Percentiles rank a stretch among this genome's conserved stretches.
phyloP scores from a whole-genome alignment of 92 coral and sea anemone species.

The Siderastrea radians region DNA sequence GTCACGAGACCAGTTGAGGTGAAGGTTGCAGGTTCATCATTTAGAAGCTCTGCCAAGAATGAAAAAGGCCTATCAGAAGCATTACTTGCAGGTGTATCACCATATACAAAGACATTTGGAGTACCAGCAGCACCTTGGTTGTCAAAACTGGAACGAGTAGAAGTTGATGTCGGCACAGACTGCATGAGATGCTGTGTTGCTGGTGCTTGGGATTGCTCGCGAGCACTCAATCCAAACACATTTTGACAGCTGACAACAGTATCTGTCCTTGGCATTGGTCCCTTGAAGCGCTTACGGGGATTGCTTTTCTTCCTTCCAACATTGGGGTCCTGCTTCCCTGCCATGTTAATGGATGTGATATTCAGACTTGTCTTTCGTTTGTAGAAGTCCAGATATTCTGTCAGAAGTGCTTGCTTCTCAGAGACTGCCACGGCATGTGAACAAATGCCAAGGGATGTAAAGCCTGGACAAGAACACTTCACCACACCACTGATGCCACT shows the following conservation, averaged over 20 bases:
- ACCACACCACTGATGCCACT: slow-evolving; percentile 30
- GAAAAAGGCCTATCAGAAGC: slow-evolving; percentile 19
- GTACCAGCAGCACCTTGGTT: background rate
- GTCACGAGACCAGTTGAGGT: background rate
- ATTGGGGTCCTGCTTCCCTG: slow-evolving; percentile 61
- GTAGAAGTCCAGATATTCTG: slow-evolving; percentile 38
- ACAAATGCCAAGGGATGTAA: slow-evolving; percentile 62
- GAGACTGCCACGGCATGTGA: slow-evolving; percentile 71
- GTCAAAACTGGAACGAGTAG: background rate
- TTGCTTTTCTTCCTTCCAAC: slow-evolving; percentile 63
- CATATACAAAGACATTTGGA: background rate
- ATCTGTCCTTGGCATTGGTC: slow-evolving; percentile 58
- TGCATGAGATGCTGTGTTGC: background rate
- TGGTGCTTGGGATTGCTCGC: background rate
- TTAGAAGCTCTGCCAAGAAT: slow-evolving; percentile 16
- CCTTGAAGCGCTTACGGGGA: slow-evolving; percentile 63
- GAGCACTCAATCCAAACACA: slow-evolving; percentile 36
- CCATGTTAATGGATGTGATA: slow-evolving; percentile 59
- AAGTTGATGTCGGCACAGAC: background rate
- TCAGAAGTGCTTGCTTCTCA: slow-evolving; percentile 53
- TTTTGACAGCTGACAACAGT: slow-evolving; percentile 51
- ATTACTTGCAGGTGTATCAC: slow-evolving; percentile 1
- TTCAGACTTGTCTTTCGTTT: slow-evolving; percentile 46
- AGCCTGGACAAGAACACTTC: slow-evolving; percentile 71
- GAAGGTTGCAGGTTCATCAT: slow-evolving; percentile 8